Percentiles rank a stretch among this genome's conserved stretches.
phyloP scores from a whole-genome alignment of 2,888 invertebrate genomes.

The Polietes domitor region DNA sequence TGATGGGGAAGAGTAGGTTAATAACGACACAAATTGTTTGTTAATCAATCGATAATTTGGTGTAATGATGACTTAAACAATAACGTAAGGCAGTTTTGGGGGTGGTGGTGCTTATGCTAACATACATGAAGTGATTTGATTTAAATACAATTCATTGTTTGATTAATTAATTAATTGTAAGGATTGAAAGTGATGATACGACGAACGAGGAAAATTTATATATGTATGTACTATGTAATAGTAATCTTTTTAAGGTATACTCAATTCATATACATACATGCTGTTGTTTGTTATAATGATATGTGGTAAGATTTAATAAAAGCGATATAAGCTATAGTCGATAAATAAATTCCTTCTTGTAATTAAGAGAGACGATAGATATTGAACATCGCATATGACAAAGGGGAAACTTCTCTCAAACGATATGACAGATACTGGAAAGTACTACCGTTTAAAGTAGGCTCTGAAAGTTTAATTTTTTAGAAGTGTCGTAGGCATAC shows the following conservation, averaged over 20 bases:
- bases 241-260: not conserved
- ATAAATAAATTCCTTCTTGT: constrained; percentile 20
- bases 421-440: too few relatives aligned
- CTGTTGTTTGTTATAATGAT: constrained; percentile 49
- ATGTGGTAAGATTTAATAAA: constrained; percentile 59
- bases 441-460: too few relatives aligned
- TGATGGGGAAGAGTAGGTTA: not conserved
- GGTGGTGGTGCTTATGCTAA: not conserved
- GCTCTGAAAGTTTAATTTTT: too few relatives aligned
- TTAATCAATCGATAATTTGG: not conserved
- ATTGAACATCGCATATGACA: too few relatives aligned
- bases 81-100: constrained; percentile 53
- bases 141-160: not conserved
- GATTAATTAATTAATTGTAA: not conserved
- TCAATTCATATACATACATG: constrained; percentile 31
- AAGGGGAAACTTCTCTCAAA: too few relatives aligned
- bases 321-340: constrained; percentile 51
- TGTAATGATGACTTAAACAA: not conserved
- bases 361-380: not conserved
- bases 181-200: not conserved
- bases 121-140: not conserved
- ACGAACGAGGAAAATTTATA: not conserved
- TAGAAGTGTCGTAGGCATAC: too few relatives aligned
- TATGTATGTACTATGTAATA: not conserved
- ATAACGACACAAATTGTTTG: not conserved